These are phyloP conservation scores for Tamandua tetradactyla DNA, from an alignment of 2,797 vertebrate species.

Conservation along the genomic window DNA sequence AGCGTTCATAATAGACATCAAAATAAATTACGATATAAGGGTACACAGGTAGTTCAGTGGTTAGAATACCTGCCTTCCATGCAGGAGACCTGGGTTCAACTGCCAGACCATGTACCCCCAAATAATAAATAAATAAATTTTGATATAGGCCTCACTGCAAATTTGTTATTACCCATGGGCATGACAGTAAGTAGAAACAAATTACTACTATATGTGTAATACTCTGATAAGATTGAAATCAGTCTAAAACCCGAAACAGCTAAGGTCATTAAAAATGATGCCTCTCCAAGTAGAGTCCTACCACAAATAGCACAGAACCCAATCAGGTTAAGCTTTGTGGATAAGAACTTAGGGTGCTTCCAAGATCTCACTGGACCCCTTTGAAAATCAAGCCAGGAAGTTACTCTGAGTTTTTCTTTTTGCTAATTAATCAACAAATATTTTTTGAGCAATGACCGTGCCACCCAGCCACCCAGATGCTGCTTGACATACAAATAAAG, in stretches of 20 bases:
- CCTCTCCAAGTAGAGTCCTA: neutral
- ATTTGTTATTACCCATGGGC: neutral
- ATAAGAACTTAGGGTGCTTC: neutral
- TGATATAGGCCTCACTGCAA: neutral
- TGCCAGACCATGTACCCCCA: too few relatives aligned
- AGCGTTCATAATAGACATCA: neutral
- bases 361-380: neutral
- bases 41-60: too few relatives aligned
- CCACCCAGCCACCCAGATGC: neutral
- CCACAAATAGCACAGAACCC: neutral
- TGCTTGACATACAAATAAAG: neutral
- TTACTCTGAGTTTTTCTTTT: constrained; percentile 1
- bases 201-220: neutral
- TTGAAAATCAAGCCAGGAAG: constrained; percentile 29
- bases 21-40: neutral
- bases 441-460: constrained; percentile 23
- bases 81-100: too few relatives aligned
- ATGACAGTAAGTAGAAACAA: neutral
- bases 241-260: neutral
- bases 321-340: neutral
- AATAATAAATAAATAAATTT: neutral
- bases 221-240: neutral
- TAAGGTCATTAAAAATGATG: neutral
- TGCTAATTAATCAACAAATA: neutral
- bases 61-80: too few relatives aligned